phyloP scores from a whole-genome alignment of 2,888 invertebrate genomes.

The Mythimna loreyi region DNA sequence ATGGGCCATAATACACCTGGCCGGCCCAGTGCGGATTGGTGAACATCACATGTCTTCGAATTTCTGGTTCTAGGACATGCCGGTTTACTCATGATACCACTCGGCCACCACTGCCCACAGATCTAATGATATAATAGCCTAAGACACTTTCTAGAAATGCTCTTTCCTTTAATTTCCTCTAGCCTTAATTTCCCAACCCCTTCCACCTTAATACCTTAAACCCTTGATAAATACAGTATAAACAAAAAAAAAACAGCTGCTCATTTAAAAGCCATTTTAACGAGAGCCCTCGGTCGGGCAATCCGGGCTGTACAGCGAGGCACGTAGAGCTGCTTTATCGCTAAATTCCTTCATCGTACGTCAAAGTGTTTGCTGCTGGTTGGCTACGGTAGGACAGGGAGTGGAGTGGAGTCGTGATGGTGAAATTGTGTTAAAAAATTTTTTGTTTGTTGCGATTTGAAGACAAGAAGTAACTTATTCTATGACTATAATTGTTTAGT shows the following conservation, averaged over 20 bases:
- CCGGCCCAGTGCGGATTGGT: no score
- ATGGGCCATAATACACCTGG: no score
- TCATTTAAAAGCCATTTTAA: slow-evolving; percentile 66
- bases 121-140: no score
- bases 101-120: no score
- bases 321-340: slow-evolving; percentile 72
- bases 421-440: neutral
- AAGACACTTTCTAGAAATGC: neutral
- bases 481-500: neutral
- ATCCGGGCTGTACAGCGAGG: slow-evolving; percentile 57
- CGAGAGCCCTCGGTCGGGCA: slow-evolving; percentile 53
- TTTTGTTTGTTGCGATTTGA: neutral
- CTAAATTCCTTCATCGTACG: slow-evolving; percentile 74
- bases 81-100: no score
- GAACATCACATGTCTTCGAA: no score
- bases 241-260: slow-evolving; percentile 56
- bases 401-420: slow-evolving; percentile 55
- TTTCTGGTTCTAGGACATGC: no score
- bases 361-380: slow-evolving; percentile 72
- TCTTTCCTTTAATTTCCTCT: neutral
- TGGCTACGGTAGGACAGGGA: slow-evolving; percentile 57
- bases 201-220: slow-evolving; percentile 24
- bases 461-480: no score
- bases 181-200: neutral
- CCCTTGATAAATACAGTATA: slow-evolving; percentile 31